Evolutionary conservation across 2,888 invertebrate species (phyloP).

Genomic region (Mamestra brassicae): DNA sequence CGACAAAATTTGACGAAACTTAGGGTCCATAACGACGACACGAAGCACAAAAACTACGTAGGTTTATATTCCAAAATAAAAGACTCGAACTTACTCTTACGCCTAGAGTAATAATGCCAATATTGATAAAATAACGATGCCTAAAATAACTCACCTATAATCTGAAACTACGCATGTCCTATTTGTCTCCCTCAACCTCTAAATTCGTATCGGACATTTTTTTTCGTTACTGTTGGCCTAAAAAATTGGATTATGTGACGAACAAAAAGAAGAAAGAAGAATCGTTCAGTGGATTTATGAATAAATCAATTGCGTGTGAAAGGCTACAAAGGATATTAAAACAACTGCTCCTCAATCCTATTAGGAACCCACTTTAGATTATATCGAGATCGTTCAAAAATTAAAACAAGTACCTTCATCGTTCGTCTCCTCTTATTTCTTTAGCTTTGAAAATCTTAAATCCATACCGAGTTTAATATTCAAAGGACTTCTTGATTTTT

Average conservation of each 20-base stretch:
- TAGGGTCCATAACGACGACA: neutral
- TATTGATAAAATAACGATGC: neutral
- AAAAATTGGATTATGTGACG: conserved; percentile 29
- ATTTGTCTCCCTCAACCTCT: conserved; percentile 11
- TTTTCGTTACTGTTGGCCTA: conserved; percentile 4
- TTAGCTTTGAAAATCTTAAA: conserved; percentile 67
- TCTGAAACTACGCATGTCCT: neutral
- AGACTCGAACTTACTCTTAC: neutral
- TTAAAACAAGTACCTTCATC: conserved; percentile 47
- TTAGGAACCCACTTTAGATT: conserved; percentile 43
- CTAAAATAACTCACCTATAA: neutral
- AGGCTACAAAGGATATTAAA: conserved; percentile 43
- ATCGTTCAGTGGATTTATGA: conserved; percentile 35
- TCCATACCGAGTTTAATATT: conserved; percentile 73
- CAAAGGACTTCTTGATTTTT: conserved; percentile 73
- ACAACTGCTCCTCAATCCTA: conserved; percentile 37
- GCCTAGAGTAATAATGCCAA: neutral
- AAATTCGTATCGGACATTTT: neutral
- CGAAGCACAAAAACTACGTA: neutral
- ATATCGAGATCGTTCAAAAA: conserved; percentile 40
- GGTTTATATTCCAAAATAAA: neutral
- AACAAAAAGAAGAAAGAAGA: conserved; percentile 13
- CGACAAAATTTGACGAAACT: no score
- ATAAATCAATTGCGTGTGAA: conserved; percentile 49
- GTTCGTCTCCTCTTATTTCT: conserved; percentile 55